Percentiles rank a stretch among this genome's conserved stretches.
Evolutionary conservation across 2,888 invertebrate species (phyloP).

Genomic region (Epiblema foenella): DNA sequence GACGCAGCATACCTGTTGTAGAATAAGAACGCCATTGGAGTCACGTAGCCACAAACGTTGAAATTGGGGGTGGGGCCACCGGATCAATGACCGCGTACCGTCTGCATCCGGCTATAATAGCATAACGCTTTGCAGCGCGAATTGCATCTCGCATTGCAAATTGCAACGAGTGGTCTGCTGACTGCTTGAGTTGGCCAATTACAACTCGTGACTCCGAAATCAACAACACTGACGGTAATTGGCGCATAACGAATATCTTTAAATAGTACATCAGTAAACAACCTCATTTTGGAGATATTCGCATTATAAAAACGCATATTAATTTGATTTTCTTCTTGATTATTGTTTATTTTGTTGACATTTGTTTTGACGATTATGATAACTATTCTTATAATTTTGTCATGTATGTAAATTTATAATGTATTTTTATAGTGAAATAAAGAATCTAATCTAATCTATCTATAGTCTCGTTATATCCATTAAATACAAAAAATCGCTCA

Average conservation of each 20-base stretch:
- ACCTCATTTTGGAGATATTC: slow-evolving; percentile 8
- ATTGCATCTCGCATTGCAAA: slow-evolving; percentile 57
- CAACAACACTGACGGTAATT: slow-evolving; percentile 12
- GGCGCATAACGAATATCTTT: slow-evolving; percentile 13
- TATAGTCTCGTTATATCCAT: too few relatives aligned
- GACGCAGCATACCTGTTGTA: slow-evolving; percentile 51
- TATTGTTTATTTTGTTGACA: too few relatives aligned
- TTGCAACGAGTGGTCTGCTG: slow-evolving; percentile 53
- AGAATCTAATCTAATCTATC: too few relatives aligned
- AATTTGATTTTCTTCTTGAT: too few relatives aligned
- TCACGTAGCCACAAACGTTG: slow-evolving; percentile 68
- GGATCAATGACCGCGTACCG: slow-evolving; percentile 63
- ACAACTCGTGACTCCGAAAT: slow-evolving; percentile 16
- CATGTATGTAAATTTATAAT: too few relatives aligned
- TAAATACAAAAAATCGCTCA: not conserved
- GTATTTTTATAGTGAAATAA: too few relatives aligned
- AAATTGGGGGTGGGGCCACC: slow-evolving; percentile 61
- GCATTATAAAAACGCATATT: too few relatives aligned
- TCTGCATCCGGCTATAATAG: slow-evolving; percentile 67
- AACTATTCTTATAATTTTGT: too few relatives aligned
- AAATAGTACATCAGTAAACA: slow-evolving; percentile 7
- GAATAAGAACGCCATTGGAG: slow-evolving; percentile 59
- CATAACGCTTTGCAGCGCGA: slow-evolving; percentile 65
- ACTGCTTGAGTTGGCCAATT: slow-evolving; percentile 33
- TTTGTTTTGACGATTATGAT: too few relatives aligned